Conservation (phyloP, 2,113 vertebrate species). For the Micromys minutus region DNA sequence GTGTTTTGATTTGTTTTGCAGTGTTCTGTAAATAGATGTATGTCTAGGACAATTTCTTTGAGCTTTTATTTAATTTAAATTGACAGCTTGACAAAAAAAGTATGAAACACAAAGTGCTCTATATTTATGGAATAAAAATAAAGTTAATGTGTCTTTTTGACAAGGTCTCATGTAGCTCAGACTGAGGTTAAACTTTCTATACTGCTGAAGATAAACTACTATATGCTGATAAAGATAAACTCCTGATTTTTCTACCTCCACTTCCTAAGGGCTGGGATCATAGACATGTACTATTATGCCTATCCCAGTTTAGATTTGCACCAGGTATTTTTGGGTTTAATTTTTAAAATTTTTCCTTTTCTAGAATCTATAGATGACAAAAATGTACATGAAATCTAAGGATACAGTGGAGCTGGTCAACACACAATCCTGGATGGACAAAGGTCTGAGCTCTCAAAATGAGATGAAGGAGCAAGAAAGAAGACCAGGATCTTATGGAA, state of each 20-base stretch:
- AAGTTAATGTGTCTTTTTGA: neutral
- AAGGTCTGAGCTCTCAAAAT: slow-evolving; percentile 87
- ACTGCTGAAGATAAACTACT: neutral
- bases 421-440: slow-evolving; percentile 90
- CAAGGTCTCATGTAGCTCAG: neutral
- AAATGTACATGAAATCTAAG: slow-evolving; percentile 85
- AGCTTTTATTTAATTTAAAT: slow-evolving; percentile 48
- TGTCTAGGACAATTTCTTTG: slow-evolving; percentile 6
- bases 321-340: neutral
- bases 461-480: slow-evolving; percentile 88
- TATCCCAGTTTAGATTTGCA: slow-evolving; percentile 20
- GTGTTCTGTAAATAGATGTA: neutral
- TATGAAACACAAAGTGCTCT: neutral
- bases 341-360: slow-evolving; percentile 40
- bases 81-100: neutral
- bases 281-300: neutral
- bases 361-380: slow-evolving; percentile 91
- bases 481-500: slow-evolving; percentile 82
- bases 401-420: slow-evolving; percentile 90
- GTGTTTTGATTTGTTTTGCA: neutral
- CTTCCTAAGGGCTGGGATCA: neutral
- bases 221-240: neutral
- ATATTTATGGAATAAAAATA: neutral
- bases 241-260: neutral
- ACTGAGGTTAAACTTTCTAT: neutral